Evolutionary conservation across 2,888 invertebrate genomes (phyloP).

Genomic region (Odontothrips loti): DNA sequence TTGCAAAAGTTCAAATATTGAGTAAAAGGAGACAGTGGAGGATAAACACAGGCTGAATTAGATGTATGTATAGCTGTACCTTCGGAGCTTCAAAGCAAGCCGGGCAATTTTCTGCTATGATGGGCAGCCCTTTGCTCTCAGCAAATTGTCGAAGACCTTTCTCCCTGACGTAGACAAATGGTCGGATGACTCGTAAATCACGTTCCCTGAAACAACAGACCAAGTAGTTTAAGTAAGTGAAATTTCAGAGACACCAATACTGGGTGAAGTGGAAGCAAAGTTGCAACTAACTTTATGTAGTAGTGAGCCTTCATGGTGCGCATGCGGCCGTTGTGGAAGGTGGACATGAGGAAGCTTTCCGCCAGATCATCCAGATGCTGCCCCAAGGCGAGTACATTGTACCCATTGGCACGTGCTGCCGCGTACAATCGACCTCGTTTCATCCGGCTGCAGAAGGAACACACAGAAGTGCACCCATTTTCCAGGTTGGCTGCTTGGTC

Average conservation of each 20-base stretch:
- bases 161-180: conserved; percentile 81
- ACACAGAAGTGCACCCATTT: conserved; percentile 49
- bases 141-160: conserved; percentile 68
- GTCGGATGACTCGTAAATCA: conserved; percentile 76
- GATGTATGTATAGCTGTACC: conserved; percentile 41
- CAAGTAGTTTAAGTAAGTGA: conserved; percentile 21
- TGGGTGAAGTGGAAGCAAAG: neutral
- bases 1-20: neutral
- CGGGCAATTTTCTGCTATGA: conserved; percentile 61
- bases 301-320: conserved; percentile 77
- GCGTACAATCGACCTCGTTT: conserved; percentile 70
- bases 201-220: conserved; percentile 58
- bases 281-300: conserved; percentile 57
- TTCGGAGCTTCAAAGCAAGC: conserved; percentile 52
- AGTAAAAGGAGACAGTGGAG: neutral
- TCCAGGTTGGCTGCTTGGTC: conserved; percentile 48
- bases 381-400: conserved; percentile 82
- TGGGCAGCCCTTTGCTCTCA: conserved; percentile 66
- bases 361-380: conserved; percentile 82
- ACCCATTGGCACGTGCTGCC: conserved; percentile 69
- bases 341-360: conserved; percentile 74
- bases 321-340: conserved; percentile 75
- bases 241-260: neutral
- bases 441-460: conserved; percentile 69
- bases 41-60: neutral